These are phyloP conservation scores for Avahi laniger DNA, from an alignment of 2,797 vertebrate species.

Conservation along the genomic window DNA sequence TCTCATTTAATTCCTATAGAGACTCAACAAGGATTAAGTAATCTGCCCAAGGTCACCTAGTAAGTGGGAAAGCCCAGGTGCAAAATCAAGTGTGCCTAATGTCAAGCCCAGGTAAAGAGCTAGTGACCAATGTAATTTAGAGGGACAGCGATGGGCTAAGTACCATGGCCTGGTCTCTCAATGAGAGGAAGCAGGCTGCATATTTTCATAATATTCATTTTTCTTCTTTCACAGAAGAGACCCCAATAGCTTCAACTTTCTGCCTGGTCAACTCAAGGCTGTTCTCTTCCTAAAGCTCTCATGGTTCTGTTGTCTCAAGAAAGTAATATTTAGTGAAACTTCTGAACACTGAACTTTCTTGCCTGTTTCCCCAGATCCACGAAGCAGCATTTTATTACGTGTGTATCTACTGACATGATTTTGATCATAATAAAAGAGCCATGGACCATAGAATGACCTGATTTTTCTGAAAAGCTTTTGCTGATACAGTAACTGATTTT, in stretches of 20 bases:
- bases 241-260: background rate
- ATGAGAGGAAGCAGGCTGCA: background rate
- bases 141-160: background rate
- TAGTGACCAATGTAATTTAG: background rate
- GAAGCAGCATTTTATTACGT: constrained; percentile 51
- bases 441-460: constrained; percentile 69
- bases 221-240: background rate
- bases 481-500: constrained; percentile 83
- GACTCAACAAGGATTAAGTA: background rate
- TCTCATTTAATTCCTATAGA: constrained; percentile 56
- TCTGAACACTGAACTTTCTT: constrained; percentile 14
- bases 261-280: background rate
- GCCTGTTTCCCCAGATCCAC: background rate
- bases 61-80: background rate
- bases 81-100: background rate
- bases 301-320: background rate
- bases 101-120: background rate
- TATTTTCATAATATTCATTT: background rate
- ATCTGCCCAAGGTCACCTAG: constrained; percentile 44
- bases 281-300: background rate
- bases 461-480: constrained; percentile 76
- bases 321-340: constrained; percentile 21
- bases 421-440: constrained; percentile 59
- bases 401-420: constrained; percentile 63
- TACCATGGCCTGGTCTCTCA: background rate